These are phyloP conservation scores for Myotis daubentonii DNA, from an alignment of 2,797 vertebrate genomes.

Conservation along the genomic window DNA sequence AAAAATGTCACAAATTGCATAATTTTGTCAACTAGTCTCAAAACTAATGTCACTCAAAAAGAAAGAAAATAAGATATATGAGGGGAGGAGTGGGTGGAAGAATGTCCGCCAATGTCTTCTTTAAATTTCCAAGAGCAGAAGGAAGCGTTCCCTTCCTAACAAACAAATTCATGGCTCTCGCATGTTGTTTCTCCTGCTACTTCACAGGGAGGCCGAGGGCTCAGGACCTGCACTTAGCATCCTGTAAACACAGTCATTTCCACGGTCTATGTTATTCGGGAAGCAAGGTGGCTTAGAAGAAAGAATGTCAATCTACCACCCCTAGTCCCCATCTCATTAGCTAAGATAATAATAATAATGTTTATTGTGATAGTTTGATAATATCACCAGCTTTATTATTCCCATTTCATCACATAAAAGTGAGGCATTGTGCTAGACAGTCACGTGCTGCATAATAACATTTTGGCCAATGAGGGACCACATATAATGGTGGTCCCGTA, in stretches of 20 bases:
- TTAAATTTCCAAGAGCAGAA: background rate
- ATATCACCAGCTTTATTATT: slow-evolving; percentile 66
- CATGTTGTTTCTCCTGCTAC: background rate
- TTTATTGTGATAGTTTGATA: slow-evolving; percentile 56
- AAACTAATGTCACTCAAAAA: slow-evolving; percentile 31
- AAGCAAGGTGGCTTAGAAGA: slow-evolving; percentile 19
- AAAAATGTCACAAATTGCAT: background rate
- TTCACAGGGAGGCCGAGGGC: background rate
- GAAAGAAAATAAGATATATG: background rate
- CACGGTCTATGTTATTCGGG: background rate
- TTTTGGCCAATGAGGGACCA: background rate
- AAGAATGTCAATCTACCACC: background rate
- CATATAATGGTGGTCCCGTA: background rate
- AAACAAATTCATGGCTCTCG: background rate
- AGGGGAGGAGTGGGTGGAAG: background rate
- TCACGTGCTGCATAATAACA: background rate
- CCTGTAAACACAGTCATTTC: background rate
- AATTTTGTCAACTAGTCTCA: slow-evolving; percentile 37
- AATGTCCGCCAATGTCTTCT: background rate
- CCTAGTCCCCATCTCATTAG: slow-evolving; percentile 61
- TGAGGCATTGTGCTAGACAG: slow-evolving; percentile 61
- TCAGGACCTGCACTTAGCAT: background rate
- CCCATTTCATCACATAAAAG: slow-evolving; percentile 68
- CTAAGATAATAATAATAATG: slow-evolving; percentile 29
- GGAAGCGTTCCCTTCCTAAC: background rate